Conservation (phyloP, 2,797 vertebrate species). For the Tenualosa ilisha region DNA sequence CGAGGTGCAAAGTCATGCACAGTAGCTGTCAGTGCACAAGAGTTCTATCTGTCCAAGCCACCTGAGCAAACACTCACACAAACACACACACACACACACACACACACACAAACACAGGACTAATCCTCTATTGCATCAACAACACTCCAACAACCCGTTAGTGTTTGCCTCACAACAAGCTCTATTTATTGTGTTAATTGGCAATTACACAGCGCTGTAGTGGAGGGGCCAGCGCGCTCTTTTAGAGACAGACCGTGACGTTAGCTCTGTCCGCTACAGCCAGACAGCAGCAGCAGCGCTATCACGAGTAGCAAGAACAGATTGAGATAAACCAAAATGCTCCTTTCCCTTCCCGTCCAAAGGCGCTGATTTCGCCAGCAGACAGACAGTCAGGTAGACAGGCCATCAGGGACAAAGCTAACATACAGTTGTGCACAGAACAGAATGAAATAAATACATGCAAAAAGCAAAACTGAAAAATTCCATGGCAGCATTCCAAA, state of each 20-base stretch:
- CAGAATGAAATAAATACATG: neutral
- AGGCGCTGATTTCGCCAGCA: too few species aligned
- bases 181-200: conserved; percentile 12
- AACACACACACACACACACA: neutral
- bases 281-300: neutral
- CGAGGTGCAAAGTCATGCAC: too few species aligned
- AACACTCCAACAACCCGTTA: neutral
- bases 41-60: too few species aligned
- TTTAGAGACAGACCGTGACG: conserved; percentile 13
- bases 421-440: too few species aligned
- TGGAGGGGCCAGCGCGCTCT: neutral
- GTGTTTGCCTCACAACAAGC: conserved; percentile 5
- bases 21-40: too few species aligned
- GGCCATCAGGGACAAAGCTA: too few species aligned
- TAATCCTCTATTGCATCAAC: neutral
- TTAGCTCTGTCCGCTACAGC: neutral
- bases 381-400: too few species aligned
- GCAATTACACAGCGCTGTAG: neutral
- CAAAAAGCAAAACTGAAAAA: neutral
- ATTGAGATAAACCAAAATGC: too few species aligned
- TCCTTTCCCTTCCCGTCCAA: too few species aligned
- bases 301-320: neutral
- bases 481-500: neutral
- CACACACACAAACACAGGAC: neutral
- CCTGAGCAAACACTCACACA: neutral